Base-by-base conservation (phyloP, 2,888 invertebrate species). In the Emmelina monodactyla region DNA sequence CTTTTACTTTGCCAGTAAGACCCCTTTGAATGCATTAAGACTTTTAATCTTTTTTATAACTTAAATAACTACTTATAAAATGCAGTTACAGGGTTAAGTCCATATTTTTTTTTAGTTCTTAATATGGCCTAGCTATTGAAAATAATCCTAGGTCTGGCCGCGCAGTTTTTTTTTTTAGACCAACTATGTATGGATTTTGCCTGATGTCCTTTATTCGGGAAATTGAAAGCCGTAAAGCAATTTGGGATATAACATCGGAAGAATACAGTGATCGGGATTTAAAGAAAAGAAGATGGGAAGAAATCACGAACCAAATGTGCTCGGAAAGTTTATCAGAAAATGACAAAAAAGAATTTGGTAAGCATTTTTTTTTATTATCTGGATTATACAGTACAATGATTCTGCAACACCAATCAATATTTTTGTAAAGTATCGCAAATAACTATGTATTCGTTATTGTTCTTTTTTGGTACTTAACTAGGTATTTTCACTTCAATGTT, bases 231-330 rank as follows among this genome's bases (percentile, higher is more conserved):
- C 40, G 43, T 38, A 38, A 33, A 43, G 44, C 41, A 38, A 36
- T 45, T 41, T 47, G 43, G 46, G 40, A 45, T 43, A 42, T 45
- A 42, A 39, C 42, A 41, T 44, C 41, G 2, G 38, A 44, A 43
- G 41, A 49, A 40, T 48, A 51, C 44, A 44, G 42, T 40, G 45
- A 47, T 41, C 39, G 40, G 25, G 41, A 47, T 43, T 36, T 45
- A 42, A 43, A 45, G 44, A 48, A 41, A 44, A 45, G 42, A 42
- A 41, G 43, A 42, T 50, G 50, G 47, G 44, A 44, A 44, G 43
- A 45, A 43, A 45, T 50, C 42, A 42, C 42, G 34, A 43, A 47
- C 41, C 4, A 35, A 45, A 40, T 45, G 43, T 44, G 47, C 41
- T 40, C 38, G 42, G 49, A 49, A 42, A 45, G 13, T 40, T 38